Conservation (phyloP, 2,797 vertebrate species). For the Dicrostonyx torquatus region DNA sequence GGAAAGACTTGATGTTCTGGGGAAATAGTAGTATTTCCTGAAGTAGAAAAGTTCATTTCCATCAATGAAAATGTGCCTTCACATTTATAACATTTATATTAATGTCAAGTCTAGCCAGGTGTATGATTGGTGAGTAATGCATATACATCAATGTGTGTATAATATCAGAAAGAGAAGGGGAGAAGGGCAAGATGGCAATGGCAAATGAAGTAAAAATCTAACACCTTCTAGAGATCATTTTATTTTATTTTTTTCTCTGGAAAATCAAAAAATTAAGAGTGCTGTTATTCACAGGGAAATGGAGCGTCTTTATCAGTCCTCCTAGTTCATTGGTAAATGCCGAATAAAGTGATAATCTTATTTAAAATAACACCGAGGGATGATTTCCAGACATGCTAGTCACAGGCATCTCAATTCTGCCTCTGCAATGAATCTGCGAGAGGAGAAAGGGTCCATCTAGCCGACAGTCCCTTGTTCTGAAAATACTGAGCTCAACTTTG, state of each 20-base stretch:
- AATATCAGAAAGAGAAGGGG: not conserved
- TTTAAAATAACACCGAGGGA: conserved; percentile 16
- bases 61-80: not conserved
- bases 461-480: not conserved
- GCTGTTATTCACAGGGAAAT: conserved; percentile 36
- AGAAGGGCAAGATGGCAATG: not conserved
- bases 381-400: not conserved
- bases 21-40: not conserved
- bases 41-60: not conserved
- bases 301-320: not conserved
- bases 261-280: conserved; percentile 39
- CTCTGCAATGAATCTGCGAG: not conserved
- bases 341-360: not conserved
- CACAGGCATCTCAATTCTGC: not conserved
- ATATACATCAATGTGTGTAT: not conserved
- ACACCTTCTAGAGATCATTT: conserved; percentile 10
- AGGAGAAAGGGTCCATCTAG: not conserved
- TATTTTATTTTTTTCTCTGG: not conserved
- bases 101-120: not conserved
- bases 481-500: conserved; percentile 36
- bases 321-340: conserved; percentile 25
- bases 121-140: not conserved
- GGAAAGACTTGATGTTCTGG: not conserved
- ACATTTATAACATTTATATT: conserved; percentile 14
- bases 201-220: not conserved